Conservation (phyloP, 2,113 vertebrate species). For the Salvelinus alpinus region DNA sequence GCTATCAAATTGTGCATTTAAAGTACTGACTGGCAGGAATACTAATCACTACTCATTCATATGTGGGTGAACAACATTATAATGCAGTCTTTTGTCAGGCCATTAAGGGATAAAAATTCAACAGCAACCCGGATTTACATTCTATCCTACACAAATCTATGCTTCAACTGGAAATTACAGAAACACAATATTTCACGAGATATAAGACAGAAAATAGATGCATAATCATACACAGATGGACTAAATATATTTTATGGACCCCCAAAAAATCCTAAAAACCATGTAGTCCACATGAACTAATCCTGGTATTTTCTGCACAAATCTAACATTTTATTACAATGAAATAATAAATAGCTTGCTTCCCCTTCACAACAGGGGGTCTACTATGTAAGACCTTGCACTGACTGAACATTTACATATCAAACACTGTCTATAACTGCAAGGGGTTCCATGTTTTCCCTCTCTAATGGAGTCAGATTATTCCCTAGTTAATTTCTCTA, state of each 20-base stretch:
- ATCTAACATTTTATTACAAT: slow-evolving; percentile 30
- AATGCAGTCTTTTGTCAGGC: too few relatives aligned
- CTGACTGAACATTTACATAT: slow-evolving; percentile 75
- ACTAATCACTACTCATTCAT: too few relatives aligned
- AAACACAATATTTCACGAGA: too few relatives aligned
- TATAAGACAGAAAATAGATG: too few relatives aligned
- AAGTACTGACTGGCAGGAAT: too few relatives aligned
- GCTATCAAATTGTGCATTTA: slow-evolving; percentile 11
- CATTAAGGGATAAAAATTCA: too few relatives aligned
- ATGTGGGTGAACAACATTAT: too few relatives aligned
- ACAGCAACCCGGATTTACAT: too few relatives aligned
- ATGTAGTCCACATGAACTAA: slow-evolving; percentile 31
- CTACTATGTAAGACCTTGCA: slow-evolving; percentile 57
- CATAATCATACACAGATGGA: background rate
- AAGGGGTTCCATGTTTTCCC: slow-evolving; percentile 63
- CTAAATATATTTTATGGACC: slow-evolving; percentile 4
- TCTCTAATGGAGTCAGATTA: slow-evolving; percentile 62
- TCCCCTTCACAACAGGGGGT: slow-evolving; percentile 58
- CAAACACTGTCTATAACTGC: slow-evolving; percentile 72
- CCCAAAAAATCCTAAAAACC: slow-evolving; percentile 33
- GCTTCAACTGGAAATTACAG: too few relatives aligned
- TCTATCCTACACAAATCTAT: too few relatives aligned
- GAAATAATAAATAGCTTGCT: slow-evolving; percentile 55
- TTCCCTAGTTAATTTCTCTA: slow-evolving; percentile 59
- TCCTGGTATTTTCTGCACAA: slow-evolving; percentile 40